A percentile compares a stretch with the other conserved stretches of the same genome.
phyloP scores from a whole-genome alignment of 1,140 invertebrate species.

The Octopus bimaculoides region DNA sequence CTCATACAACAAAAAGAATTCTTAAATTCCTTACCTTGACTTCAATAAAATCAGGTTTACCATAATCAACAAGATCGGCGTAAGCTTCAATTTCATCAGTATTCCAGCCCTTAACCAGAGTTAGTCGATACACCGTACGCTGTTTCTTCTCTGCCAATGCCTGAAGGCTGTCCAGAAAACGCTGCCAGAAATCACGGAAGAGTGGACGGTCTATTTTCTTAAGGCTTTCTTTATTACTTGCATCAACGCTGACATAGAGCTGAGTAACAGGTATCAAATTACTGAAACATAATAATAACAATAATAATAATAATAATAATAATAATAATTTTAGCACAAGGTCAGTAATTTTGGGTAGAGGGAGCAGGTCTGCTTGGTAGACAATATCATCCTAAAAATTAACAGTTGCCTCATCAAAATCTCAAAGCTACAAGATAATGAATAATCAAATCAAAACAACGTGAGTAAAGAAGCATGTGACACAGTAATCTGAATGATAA shows the following conservation, averaged over 20 bases:
- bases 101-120: slow-evolving; percentile 67
- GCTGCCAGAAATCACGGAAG: slow-evolving; percentile 67
- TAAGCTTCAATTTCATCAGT: slow-evolving; percentile 66
- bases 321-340: not conserved
- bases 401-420: no score
- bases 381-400: no score
- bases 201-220: slow-evolving; percentile 68
- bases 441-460: no score
- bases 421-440: no score
- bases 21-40: slow-evolving; percentile 59
- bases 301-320: not conserved
- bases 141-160: slow-evolving; percentile 64
- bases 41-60: slow-evolving; percentile 69
- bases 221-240: slow-evolving; percentile 66
- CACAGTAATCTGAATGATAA: no score
- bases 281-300: slow-evolving; percentile 32
- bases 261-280: slow-evolving; percentile 65
- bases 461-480: no score
- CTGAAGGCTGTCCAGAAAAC: slow-evolving; percentile 64
- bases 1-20: no score
- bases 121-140: slow-evolving; percentile 68
- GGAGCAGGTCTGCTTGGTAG: no score
- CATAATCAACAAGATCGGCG: slow-evolving; percentile 63
- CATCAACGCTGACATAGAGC: slow-evolving; percentile 69
- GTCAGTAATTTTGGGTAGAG: no score